Evolutionary conservation across 2,113 vertebrate genomes (phyloP).

Genomic region (Macroglossus sobrinus): DNA sequence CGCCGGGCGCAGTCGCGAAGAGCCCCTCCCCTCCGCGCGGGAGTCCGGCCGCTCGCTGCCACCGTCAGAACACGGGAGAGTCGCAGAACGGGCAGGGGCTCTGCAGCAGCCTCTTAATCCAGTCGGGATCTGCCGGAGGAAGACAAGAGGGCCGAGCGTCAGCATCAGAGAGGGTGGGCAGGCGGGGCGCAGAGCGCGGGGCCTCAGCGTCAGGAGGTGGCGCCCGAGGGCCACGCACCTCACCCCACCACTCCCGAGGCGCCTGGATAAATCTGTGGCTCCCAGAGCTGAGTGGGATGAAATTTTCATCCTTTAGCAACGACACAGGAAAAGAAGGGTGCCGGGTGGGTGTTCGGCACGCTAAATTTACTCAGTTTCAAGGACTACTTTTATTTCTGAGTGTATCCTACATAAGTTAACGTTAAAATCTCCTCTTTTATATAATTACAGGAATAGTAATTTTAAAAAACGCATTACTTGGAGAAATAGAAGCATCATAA

Average conservation of each 20-base stretch:
- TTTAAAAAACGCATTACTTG: background rate
- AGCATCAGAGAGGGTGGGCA: background rate
- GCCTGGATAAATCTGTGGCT: background rate
- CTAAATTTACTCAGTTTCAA: background rate
- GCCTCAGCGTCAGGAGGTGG: fast-evolving
- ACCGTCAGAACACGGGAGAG: constrained; percentile 90
- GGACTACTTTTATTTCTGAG: background rate
- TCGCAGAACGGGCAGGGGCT: constrained; percentile 95
- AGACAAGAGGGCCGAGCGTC: constrained; percentile 41
- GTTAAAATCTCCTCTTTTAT: background rate
- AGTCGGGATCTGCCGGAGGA: constrained; percentile 91
- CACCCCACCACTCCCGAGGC: fast-evolving
- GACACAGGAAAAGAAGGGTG: background rate
- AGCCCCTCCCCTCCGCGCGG: background rate
- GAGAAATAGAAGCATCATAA: background rate
- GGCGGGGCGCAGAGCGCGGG: fast-evolving
- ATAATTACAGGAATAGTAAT: no score
- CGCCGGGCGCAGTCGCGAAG: constrained; percentile 21
- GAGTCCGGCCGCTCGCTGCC: background rate
- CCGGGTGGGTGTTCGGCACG: background rate
- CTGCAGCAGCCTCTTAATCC: constrained; percentile 94
- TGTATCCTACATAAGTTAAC: background rate
- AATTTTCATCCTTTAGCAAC: background rate
- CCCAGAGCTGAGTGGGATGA: background rate
- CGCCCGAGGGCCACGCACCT: background rate